Evolutionary conservation across 2,797 vertebrate species (phyloP).

Genomic region (Hozukius guyotensis): DNA sequence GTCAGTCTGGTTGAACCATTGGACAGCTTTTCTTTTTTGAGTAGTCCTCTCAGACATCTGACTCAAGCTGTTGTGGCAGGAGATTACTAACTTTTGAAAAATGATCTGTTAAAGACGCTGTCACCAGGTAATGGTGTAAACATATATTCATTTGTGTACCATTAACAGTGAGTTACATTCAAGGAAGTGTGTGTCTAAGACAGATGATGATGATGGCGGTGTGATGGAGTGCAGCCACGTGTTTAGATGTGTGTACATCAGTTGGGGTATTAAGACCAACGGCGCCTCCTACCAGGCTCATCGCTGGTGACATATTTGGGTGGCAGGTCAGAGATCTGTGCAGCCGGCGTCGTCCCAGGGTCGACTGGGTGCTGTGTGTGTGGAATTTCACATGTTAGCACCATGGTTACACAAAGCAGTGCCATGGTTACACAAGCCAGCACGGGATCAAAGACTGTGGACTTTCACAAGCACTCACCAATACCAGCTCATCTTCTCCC

Average conservation of each 20-base stretch:
- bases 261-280: slow-evolving; percentile 14
- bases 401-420: slow-evolving; percentile 61
- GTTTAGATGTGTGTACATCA: slow-evolving; percentile 6
- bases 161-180: neutral
- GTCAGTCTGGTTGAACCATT: neutral
- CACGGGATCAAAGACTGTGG: slow-evolving; percentile 72
- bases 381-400: slow-evolving; percentile 80
- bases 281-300: slow-evolving; percentile 44
- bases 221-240: slow-evolving; percentile 1
- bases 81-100: too few species aligned
- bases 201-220: neutral
- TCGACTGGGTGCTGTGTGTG: slow-evolving; percentile 40
- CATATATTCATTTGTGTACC: neutral
- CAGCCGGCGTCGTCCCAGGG: slow-evolving; percentile 40
- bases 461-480: slow-evolving; percentile 74
- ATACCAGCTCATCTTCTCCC: slow-evolving; percentile 47
- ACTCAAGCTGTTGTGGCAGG: too few species aligned
- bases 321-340: slow-evolving; percentile 59
- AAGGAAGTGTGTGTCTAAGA: neutral
- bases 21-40: too few species aligned
- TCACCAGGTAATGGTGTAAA: neutral
- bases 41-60: too few species aligned
- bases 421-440: slow-evolving; percentile 59
- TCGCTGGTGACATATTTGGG: slow-evolving; percentile 47
- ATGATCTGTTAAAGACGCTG: neutral